A percentile compares a stretch with the other conserved stretches of the same genome.
These are phyloP conservation scores for Melitaea cinxia DNA, from an alignment of 1,140 invertebrate species.

Conservation along the genomic window DNA sequence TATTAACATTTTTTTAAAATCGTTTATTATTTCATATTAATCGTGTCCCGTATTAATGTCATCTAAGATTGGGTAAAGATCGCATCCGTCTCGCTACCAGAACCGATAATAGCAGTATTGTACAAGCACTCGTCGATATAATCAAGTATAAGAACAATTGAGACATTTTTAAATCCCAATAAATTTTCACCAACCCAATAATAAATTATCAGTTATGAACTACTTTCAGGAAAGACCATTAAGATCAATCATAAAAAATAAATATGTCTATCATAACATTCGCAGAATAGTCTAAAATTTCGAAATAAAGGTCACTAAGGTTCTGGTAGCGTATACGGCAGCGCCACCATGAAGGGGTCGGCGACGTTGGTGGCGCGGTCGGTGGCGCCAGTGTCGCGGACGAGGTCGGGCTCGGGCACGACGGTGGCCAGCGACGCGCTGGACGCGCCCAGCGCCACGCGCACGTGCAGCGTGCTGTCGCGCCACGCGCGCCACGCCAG, in stretches of 20 bases:
- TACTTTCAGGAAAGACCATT: too few species aligned
- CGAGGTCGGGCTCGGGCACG: constrained; percentile 34
- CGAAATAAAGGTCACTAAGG: constrained; percentile 28
- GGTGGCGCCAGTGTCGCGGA: not conserved
- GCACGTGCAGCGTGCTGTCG: constrained; percentile 70
- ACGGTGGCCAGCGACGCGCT: constrained; percentile 40
- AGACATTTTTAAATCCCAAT: constrained; percentile 36
- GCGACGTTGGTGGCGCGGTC: constrained; percentile 62
- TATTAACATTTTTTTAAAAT: constrained; percentile 57
- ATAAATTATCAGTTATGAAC: not conserved
- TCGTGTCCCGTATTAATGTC: constrained; percentile 13
- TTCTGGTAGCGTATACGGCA: constrained; percentile 51
- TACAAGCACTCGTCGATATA: constrained; percentile 27
- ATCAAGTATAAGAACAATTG: constrained; percentile 41
- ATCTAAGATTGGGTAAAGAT: not conserved
- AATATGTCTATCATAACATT: too few species aligned
- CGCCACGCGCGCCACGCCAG: constrained; percentile 72
- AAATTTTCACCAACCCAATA: too few species aligned
- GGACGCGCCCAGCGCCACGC: constrained; percentile 54
- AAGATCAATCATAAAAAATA: not conserved
- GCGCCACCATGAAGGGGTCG: constrained; percentile 60
- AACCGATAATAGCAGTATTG: constrained; percentile 39
- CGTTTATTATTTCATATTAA: constrained; percentile 50
- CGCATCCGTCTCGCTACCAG: constrained; percentile 10
- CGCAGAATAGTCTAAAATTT: not conserved